Evolutionary conservation across 2,797 vertebrate genomes (phyloP).

Genomic region (Coregonus suidteri): DNA sequence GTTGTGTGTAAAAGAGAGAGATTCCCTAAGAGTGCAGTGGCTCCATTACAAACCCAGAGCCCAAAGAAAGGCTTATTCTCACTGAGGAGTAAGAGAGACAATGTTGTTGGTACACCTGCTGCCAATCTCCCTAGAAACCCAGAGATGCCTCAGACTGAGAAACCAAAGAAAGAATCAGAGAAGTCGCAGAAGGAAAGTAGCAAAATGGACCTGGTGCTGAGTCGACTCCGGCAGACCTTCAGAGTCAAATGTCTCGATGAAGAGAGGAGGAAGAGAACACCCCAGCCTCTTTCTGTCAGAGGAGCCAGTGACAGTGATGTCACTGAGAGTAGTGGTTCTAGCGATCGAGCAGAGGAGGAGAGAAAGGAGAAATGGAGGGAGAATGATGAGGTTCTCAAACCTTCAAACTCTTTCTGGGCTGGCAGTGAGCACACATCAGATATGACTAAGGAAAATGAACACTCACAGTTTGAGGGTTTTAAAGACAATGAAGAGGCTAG

Average conservation of each 20-base stretch:
- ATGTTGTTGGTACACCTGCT: slow-evolving; percentile 45
- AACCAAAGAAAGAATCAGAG: slow-evolving; percentile 52
- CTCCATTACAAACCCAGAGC: slow-evolving; percentile 42
- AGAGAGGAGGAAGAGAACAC: slow-evolving; percentile 58
- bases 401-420: not conserved
- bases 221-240: slow-evolving; percentile 69
- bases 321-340: slow-evolving; percentile 25
- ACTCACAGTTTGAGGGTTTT: not conserved
- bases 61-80: slow-evolving; percentile 64
- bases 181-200: slow-evolving; percentile 53
- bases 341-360: slow-evolving; percentile 27
- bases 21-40: slow-evolving; percentile 46
- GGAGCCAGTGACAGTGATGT: slow-evolving; percentile 41
- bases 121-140: slow-evolving; percentile 32
- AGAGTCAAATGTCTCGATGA: slow-evolving; percentile 61
- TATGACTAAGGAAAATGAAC: no score
- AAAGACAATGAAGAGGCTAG: not conserved
- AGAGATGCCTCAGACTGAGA: slow-evolving; percentile 19
- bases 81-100: slow-evolving; percentile 59
- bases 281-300: slow-evolving; percentile 53
- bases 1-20: slow-evolving; percentile 49
- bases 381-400: not conserved
- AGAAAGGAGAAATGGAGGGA: slow-evolving; percentile 31
- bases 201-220: slow-evolving; percentile 71
- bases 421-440: not conserved